Conservation (phyloP, 2,797 vertebrate species). For the Urosaurus nigricauda region DNA sequence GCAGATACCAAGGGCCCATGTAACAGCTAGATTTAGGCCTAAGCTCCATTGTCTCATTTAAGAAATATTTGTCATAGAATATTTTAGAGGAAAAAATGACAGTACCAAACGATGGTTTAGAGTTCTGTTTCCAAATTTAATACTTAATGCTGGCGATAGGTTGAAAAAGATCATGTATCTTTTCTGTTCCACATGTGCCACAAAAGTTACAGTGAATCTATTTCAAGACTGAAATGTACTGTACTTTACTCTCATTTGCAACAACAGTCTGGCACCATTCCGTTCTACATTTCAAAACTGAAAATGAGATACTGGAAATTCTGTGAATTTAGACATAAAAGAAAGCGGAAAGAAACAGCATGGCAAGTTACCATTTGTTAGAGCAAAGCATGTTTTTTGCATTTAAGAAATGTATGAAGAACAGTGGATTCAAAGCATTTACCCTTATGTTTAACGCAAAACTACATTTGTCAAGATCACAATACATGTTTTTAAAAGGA, state of each 20-base stretch:
- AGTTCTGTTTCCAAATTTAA: not conserved
- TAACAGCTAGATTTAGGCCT: no score
- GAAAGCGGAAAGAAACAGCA: conserved; percentile 8
- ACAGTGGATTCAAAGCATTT: not conserved
- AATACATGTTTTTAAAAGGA: not conserved
- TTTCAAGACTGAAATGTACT: conserved; percentile 19
- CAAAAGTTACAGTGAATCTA: not conserved
- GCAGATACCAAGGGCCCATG: no score
- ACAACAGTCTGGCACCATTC: conserved; percentile 4
- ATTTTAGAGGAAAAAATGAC: no score
- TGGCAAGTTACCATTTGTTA: not conserved
- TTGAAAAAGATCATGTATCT: not conserved
- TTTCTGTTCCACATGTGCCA: not conserved
- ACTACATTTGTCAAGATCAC: not conserved
- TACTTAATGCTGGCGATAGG: not conserved
- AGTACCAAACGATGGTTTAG: no score
- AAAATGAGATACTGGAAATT: not conserved
- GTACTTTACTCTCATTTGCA: not conserved
- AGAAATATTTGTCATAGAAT: no score
- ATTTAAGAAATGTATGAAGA: not conserved
- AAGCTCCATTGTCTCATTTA: no score
- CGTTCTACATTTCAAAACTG: conserved; percentile 20
- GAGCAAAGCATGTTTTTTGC: fast-evolving
- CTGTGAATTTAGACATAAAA: not conserved
- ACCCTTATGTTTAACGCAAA: conserved; percentile 14